These are phyloP conservation scores for Hemibagrus guttatus DNA, from an alignment of 2,797 vertebrate species.

Conservation along the genomic window DNA sequence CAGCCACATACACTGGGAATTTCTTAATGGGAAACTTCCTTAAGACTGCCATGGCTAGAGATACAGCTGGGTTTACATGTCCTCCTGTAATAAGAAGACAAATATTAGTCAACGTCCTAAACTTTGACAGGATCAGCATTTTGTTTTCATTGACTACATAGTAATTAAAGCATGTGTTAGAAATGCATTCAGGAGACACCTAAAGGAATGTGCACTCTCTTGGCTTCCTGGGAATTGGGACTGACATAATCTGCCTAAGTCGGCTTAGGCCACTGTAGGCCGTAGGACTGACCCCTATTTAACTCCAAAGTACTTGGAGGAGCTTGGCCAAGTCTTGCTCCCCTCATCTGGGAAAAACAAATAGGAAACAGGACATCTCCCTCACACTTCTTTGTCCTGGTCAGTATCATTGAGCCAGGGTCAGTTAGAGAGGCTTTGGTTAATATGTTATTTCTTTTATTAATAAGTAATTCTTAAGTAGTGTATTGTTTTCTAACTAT, in stretches of 20 bases:
- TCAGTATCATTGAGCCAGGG: background rate
- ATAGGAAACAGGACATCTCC: background rate
- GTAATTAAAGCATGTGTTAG: slow-evolving; percentile 23
- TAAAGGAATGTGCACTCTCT: background rate
- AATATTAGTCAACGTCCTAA: background rate
- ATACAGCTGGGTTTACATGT: slow-evolving; percentile 94
- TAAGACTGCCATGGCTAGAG: slow-evolving; percentile 90
- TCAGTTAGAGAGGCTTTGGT: slow-evolving; percentile 1
- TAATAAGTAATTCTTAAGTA: background rate
- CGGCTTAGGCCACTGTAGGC: slow-evolving; percentile 71
- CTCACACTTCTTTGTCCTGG: background rate
- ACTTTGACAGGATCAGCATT: background rate
- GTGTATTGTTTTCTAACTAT: background rate
- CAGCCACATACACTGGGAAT: slow-evolving; percentile 88
- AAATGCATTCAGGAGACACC: background rate
- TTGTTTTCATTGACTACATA: background rate
- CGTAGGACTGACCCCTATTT: slow-evolving; percentile 68
- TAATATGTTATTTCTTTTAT: background rate
- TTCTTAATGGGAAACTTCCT: slow-evolving; percentile 87
- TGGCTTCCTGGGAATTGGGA: slow-evolving; percentile 67
- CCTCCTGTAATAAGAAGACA: slow-evolving; percentile 77
- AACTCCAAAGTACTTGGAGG: slow-evolving; percentile 65
- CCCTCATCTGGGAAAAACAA: background rate
- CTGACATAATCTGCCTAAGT: slow-evolving; percentile 80
- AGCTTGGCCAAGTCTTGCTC: slow-evolving; percentile 1